These are phyloP conservation scores for Eupithecia centaureata DNA, from an alignment of 2,888 invertebrate genomes.

Conservation along the genomic window DNA sequence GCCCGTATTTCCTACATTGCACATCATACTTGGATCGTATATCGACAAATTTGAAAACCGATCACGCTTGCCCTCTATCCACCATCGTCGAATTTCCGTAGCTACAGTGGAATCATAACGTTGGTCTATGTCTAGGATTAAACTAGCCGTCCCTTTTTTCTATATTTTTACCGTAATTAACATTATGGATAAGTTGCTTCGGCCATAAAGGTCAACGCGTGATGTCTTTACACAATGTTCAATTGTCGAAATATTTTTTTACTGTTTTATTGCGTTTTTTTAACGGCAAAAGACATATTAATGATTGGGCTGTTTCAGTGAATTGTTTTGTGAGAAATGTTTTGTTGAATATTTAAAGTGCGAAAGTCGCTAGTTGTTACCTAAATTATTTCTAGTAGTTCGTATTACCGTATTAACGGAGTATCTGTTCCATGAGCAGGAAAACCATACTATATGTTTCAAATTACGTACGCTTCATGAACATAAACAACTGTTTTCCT, in stretches of 20 bases:
- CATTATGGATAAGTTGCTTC: background rate
- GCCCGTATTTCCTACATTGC: background rate
- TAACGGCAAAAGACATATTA: background rate
- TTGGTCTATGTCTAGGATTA: background rate
- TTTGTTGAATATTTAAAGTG: background rate
- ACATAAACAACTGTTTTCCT: conserved; percentile 14
- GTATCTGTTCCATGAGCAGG: background rate
- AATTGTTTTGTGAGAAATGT: background rate
- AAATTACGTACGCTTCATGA: conserved; percentile 1
- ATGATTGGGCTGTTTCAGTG: background rate
- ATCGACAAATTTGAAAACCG: background rate
- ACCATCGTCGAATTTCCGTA: background rate
- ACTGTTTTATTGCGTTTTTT: background rate
- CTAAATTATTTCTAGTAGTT: background rate
- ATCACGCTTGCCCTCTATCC: background rate
- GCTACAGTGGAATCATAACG: background rate
- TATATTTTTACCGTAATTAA: background rate
- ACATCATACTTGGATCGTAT: background rate
- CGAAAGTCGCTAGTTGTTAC: too few species aligned
- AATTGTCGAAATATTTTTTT: background rate
- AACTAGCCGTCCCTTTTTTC: background rate
- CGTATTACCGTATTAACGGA: background rate
- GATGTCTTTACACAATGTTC: background rate
- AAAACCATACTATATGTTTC: background rate
- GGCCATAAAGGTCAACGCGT: background rate